These are phyloP conservation scores for Globodera rostochiensis DNA, from an alignment of 1,140 invertebrate species.

Conservation along the genomic window DNA sequence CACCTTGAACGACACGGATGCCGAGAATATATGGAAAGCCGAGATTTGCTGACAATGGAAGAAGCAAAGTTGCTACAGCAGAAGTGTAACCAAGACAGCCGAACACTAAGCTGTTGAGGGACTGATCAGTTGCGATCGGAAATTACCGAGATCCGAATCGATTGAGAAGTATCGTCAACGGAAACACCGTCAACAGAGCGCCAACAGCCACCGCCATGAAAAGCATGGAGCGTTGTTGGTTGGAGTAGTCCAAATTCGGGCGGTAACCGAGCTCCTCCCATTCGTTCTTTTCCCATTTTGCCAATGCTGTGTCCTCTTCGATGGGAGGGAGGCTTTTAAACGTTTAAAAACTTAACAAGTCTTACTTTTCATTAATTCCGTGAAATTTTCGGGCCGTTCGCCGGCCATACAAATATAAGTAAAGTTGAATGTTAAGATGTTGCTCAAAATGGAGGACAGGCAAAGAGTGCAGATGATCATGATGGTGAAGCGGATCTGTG, in stretches of 20 bases:
- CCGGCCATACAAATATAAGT: constrained; percentile 64
- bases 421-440: constrained; percentile 65
- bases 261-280: constrained; percentile 39
- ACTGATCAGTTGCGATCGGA: background rate
- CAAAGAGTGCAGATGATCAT: constrained; percentile 60
- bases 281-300: constrained; percentile 30
- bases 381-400: constrained; percentile 45
- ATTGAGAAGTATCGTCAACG: constrained; percentile 58
- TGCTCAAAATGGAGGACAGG: constrained; percentile 60
- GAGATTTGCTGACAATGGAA: constrained; percentile 51
- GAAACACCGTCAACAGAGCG: constrained; percentile 59
- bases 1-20: constrained; percentile 55
- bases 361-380: constrained; percentile 29
- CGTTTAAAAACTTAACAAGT: background rate
- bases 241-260: constrained; percentile 57
- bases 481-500: constrained; percentile 59
- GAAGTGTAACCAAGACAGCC: constrained; percentile 45
- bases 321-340: background rate
- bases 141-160: constrained; percentile 52
- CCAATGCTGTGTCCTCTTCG: background rate
- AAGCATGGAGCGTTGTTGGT: constrained; percentile 53
- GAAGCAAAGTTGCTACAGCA: constrained; percentile 54
- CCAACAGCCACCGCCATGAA: constrained; percentile 63
- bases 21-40: constrained; percentile 50
- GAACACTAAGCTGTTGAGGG: constrained; percentile 26